phyloP scores from a whole-genome alignment of 2,113 vertebrate genomes.

The Bubalus kerabau region DNA sequence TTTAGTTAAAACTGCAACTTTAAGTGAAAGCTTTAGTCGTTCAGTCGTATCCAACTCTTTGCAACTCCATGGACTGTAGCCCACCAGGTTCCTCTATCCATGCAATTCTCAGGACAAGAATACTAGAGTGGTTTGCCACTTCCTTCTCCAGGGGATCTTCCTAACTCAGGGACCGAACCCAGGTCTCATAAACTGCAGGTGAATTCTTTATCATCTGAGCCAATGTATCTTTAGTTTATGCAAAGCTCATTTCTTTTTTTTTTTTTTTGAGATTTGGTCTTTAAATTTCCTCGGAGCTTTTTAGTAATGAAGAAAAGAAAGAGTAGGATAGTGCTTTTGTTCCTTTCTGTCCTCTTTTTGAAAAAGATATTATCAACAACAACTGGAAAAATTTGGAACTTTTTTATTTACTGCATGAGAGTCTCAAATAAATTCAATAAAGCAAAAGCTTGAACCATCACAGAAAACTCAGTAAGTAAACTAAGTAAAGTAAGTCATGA shows the following conservation, averaged over 20 bases:
- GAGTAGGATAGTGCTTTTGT: conserved; percentile 38
- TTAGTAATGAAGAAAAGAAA: conserved; percentile 27
- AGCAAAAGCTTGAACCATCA: neutral
- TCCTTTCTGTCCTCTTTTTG: conserved; percentile 41
- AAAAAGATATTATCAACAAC: conserved; percentile 22
- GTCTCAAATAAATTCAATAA: conserved; percentile 41
- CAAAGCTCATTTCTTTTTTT: conserved; percentile 47
- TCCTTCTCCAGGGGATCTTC: neutral
- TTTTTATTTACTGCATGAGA: conserved; percentile 50
- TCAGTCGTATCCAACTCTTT: neutral
- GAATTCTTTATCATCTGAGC: neutral
- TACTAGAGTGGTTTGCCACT: neutral
- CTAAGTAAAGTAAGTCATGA: neutral
- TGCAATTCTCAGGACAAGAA: neutral
- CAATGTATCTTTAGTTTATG: neutral
- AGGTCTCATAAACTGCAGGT: neutral
- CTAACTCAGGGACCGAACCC: neutral
- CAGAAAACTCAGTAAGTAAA: conserved; percentile 3
- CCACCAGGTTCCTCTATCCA: neutral
- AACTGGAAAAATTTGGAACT: conserved; percentile 45
- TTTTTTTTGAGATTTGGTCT: conserved; percentile 58
- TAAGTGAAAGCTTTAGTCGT: neutral
- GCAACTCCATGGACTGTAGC: neutral
- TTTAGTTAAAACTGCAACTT: neutral
- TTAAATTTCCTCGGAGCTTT: conserved; percentile 58